phyloP scores from a whole-genome alignment of 2,888 invertebrate genomes.

The Bugula neritina region DNA sequence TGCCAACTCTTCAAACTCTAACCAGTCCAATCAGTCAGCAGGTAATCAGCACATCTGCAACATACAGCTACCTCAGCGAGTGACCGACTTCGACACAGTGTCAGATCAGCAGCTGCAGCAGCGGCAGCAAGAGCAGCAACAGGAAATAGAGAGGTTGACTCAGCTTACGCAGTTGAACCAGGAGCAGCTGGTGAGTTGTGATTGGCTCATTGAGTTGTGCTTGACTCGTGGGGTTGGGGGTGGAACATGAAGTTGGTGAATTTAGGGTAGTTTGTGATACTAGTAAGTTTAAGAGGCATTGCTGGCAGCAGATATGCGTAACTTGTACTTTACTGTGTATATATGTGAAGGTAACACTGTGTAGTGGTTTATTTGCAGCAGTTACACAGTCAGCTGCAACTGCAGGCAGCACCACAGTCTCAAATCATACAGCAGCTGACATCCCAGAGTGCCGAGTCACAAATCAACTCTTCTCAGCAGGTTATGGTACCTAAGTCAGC shows the following conservation, averaged over 20 bases:
- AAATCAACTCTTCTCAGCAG: neutral
- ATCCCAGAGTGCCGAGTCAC: neutral
- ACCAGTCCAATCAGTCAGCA: neutral
- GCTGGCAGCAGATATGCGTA: no score
- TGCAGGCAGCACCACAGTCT: neutral
- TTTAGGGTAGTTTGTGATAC: no score
- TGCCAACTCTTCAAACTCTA: neutral
- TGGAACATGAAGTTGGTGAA: no score
- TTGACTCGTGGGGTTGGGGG: no score
- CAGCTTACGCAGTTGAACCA: constrained; percentile 18
- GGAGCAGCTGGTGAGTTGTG: constrained; percentile 7
- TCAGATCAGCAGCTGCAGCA: constrained; percentile 15
- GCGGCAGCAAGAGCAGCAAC: constrained; percentile 21
- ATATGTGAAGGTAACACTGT: no score
- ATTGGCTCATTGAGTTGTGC: no score
- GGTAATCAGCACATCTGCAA: neutral
- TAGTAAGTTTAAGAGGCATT: no score
- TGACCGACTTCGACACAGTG: neutral
- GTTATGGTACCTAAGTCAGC: constrained; percentile 1
- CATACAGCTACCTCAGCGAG: neutral
- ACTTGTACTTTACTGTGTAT: no score
- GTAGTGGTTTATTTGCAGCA: neutral
- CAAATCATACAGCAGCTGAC: neutral
- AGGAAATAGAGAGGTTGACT: constrained; percentile 23
- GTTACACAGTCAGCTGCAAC: neutral